Evolutionary conservation across 2,113 vertebrate genomes (phyloP).

Genomic region (Engraulis encrasicolus): DNA sequence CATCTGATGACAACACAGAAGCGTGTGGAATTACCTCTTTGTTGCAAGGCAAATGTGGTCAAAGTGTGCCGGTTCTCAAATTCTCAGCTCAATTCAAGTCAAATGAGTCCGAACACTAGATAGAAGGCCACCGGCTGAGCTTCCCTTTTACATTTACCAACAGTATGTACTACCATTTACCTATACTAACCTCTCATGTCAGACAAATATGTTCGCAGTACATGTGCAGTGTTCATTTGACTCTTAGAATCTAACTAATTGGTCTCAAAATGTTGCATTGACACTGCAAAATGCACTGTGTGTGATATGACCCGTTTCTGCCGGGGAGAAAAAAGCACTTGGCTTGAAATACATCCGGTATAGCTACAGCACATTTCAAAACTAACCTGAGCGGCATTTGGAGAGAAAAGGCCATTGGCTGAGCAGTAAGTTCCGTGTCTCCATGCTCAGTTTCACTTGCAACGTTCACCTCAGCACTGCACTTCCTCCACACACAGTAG

Average conservation of each 20-base stretch:
- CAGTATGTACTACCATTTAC: no score
- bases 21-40: no score
- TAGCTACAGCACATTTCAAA: constrained; percentile 21
- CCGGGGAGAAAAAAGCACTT: no score
- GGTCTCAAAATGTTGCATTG: no score
- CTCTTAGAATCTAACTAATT: no score
- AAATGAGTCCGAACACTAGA: constrained; percentile 27
- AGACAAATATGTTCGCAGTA: no score
- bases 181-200: no score
- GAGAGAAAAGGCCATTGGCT: constrained; percentile 16
- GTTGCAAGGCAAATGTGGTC: background rate
- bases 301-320: no score
- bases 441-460: constrained; percentile 44
- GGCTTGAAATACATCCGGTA: no score
- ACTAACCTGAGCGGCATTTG: constrained; percentile 22
- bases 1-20: no score
- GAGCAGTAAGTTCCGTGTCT: constrained; percentile 36
- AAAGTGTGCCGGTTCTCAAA: background rate
- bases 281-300: no score
- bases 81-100: background rate
- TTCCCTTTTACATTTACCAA: constrained; percentile 30
- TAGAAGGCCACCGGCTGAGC: constrained; percentile 22
- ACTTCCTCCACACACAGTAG: constrained; percentile 70
- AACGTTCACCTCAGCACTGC: constrained; percentile 54
- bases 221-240: no score